phyloP scores from a whole-genome alignment of 2,888 invertebrate genomes.

The Notocelia uddmanniana region DNA sequence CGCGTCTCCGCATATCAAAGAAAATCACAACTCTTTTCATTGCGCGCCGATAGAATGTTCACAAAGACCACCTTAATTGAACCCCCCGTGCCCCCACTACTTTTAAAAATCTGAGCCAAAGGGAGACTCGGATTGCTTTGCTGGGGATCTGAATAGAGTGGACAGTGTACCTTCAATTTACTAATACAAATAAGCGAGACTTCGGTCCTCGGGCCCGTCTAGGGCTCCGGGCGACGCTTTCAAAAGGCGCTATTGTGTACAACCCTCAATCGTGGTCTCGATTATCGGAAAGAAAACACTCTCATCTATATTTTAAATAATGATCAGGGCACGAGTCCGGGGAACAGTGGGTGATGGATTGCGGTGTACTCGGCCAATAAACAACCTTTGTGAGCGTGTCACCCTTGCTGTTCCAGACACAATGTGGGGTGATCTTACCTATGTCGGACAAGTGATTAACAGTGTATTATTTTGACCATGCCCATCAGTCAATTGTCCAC shows the following conservation, averaged over 20 bases:
- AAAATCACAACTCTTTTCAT: slow-evolving; percentile 86
- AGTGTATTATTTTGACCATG: slow-evolving; percentile 34
- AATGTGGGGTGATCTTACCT: slow-evolving; percentile 43
- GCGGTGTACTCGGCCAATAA: slow-evolving; percentile 74
- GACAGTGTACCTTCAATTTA: slow-evolving; percentile 81
- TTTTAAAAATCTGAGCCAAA: slow-evolving; percentile 64
- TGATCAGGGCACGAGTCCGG: slow-evolving; percentile 74
- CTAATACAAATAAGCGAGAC: slow-evolving; percentile 82
- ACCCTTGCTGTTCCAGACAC: slow-evolving; percentile 60
- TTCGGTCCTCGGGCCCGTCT: slow-evolving; percentile 65
- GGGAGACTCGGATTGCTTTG: slow-evolving; percentile 57
- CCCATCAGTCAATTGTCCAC: slow-evolving; percentile 13
- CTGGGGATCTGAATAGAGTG: slow-evolving; percentile 68
- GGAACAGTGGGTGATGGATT: slow-evolving; percentile 81
- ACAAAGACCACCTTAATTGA: slow-evolving; percentile 81
- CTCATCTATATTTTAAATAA: slow-evolving; percentile 86
- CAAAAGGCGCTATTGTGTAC: slow-evolving; percentile 77
- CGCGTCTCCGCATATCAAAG: slow-evolving; percentile 83
- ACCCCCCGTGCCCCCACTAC: slow-evolving; percentile 68
- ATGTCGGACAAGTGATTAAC: slow-evolving; percentile 46
- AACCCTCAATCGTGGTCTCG: slow-evolving; percentile 82
- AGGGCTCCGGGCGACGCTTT: slow-evolving; percentile 73
- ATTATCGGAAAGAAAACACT: slow-evolving; percentile 86
- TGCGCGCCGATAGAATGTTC: slow-evolving; percentile 84
- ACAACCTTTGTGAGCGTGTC: slow-evolving; percentile 69